phyloP scores from a whole-genome alignment of 2,888 invertebrate species.

The Tortrix viridana region DNA sequence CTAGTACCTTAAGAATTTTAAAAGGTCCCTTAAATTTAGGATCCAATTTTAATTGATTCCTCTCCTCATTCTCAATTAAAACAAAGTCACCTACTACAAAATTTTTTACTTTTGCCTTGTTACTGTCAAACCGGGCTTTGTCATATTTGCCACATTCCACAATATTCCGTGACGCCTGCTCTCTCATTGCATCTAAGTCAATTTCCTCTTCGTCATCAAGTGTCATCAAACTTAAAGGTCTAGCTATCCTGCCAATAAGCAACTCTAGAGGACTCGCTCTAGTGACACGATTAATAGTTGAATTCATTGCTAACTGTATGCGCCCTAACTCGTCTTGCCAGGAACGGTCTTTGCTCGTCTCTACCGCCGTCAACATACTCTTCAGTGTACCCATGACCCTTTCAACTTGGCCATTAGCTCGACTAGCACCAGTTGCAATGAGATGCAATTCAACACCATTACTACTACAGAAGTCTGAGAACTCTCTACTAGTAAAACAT shows the following conservation, averaged over 20 bases:
- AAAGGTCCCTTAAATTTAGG: neutral
- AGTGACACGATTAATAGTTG: too few species aligned
- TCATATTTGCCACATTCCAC: conserved; percentile 30
- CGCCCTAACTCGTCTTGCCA: too few species aligned
- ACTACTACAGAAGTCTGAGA: conserved; percentile 33
- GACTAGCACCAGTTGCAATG: conserved; percentile 37
- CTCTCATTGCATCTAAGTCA: conserved; percentile 20
- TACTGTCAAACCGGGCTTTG: conserved; percentile 38
- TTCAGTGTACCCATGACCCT: conserved; percentile 33
- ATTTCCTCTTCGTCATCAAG: conserved; percentile 8
- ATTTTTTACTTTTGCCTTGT: conserved; percentile 30
- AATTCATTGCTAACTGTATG: too few species aligned
- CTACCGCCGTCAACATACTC: conserved; percentile 39
- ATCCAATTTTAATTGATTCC: neutral
- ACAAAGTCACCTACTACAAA: conserved; percentile 14
- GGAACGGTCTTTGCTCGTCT: too few species aligned
- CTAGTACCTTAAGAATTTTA: neutral
- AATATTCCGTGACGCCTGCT: conserved; percentile 29
- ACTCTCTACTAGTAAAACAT: conserved; percentile 38
- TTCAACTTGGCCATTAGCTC: neutral
- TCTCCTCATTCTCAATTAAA: neutral
- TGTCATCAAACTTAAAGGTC: neutral
- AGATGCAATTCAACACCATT: too few species aligned
- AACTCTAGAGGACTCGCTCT: too few species aligned
- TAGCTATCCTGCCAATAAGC: too few species aligned